phyloP scores from a whole-genome alignment of 2,113 vertebrate genomes.

The Equus przewalskii region DNA sequence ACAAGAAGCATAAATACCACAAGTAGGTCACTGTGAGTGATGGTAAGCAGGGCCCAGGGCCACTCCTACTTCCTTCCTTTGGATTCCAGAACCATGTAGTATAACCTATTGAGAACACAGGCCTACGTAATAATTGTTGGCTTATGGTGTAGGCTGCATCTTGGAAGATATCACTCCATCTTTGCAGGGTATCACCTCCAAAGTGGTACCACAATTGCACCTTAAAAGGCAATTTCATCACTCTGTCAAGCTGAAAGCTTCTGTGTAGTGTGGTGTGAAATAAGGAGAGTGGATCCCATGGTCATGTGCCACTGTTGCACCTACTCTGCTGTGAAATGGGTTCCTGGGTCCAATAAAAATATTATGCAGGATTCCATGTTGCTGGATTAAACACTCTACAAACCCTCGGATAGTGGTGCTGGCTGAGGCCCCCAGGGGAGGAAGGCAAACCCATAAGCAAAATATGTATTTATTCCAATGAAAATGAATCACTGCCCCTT shows the following conservation, averaged over 20 bases:
- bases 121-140: background rate
- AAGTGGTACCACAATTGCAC: background rate
- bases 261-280: background rate
- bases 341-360: slow-evolving; percentile 17
- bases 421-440: background rate
- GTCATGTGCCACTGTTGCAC: background rate
- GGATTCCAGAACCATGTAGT: background rate
- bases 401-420: background rate
- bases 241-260: background rate
- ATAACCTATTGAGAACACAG: background rate
- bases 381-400: background rate
- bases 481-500: background rate
- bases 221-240: slow-evolving; percentile 16
- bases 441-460: background rate
- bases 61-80: background rate
- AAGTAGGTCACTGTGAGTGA: background rate
- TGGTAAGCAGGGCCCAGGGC: background rate
- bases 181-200: background rate
- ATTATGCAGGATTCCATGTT: background rate
- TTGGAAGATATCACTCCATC: background rate
- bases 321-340: background rate
- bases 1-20: slow-evolving; percentile 45
- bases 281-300: background rate
- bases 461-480: slow-evolving; percentile 12
- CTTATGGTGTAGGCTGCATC: background rate